Percentiles rank a stretch among this genome's conserved stretches.
Conservation (phyloP, 1,140 invertebrate genomes). For the Apolygus lucorum region DNA sequence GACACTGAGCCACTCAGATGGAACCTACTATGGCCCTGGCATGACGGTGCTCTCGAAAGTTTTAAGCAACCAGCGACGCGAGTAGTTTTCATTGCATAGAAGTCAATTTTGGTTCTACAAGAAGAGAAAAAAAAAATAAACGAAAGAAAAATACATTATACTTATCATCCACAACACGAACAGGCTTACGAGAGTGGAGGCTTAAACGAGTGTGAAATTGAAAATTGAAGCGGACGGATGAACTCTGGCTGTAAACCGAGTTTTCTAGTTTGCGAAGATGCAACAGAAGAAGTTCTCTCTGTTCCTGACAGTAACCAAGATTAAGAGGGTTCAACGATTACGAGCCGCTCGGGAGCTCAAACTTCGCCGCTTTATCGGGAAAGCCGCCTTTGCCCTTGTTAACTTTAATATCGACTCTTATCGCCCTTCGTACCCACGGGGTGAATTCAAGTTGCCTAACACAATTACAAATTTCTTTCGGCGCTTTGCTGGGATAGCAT, state of each 20-base stretch:
- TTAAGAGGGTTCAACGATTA: background rate
- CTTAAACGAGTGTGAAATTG: background rate
- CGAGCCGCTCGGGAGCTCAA: background rate
- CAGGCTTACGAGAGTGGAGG: background rate
- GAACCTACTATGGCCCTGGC: too few species aligned
- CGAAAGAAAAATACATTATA: too few species aligned
- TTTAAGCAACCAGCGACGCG: too few species aligned
- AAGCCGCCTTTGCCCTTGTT: background rate
- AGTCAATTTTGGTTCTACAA: too few species aligned
- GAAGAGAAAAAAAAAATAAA: too few species aligned
- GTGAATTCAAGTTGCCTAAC: too few species aligned
- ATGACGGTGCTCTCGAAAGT: too few species aligned
- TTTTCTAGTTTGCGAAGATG: background rate
- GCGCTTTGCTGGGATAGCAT: too few species aligned
- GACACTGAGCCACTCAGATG: too few species aligned
- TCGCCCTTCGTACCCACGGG: background rate
- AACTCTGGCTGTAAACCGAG: background rate
- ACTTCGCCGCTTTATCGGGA: background rate
- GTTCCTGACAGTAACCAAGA: background rate
- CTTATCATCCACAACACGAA: too few species aligned
- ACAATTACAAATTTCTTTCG: too few species aligned
- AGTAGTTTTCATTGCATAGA: too few species aligned
- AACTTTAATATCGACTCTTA: slow-evolving; percentile 1
- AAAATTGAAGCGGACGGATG: background rate
- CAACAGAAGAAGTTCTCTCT: background rate